Conservation (phyloP, 2,888 invertebrate species). For the Acanthosepion pharaonis region DNA sequence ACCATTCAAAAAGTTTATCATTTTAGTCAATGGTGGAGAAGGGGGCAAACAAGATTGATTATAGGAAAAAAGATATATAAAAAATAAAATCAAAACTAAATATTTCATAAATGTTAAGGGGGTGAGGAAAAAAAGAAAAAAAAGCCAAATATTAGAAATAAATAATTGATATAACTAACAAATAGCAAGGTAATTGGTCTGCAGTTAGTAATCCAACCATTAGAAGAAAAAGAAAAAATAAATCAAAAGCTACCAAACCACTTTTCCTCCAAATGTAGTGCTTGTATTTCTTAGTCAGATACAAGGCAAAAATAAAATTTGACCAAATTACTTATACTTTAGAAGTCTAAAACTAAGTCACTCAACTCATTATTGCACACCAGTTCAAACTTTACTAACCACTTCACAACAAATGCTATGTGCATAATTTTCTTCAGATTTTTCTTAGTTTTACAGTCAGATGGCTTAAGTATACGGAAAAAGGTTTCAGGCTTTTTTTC, state of each 20-base stretch:
- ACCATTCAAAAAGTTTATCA: conserved; percentile 9
- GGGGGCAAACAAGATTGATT: background rate
- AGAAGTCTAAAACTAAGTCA: too few relatives aligned
- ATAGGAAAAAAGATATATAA: background rate
- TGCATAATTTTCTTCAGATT: too few relatives aligned
- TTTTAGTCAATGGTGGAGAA: background rate
- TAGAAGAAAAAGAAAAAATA: background rate
- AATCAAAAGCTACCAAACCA: background rate
- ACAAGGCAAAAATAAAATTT: background rate
- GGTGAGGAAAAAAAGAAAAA: too few relatives aligned
- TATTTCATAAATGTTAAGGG: background rate
- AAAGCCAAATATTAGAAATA: too few relatives aligned
- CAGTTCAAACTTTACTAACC: too few relatives aligned
- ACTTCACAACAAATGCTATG: too few relatives aligned
- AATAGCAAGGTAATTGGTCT: background rate
- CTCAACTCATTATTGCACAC: too few relatives aligned
- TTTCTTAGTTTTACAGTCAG: too few relatives aligned
- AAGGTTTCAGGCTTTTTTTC: too few relatives aligned
- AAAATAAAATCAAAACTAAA: background rate
- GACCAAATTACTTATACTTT: too few relatives aligned
- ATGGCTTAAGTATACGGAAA: too few relatives aligned
- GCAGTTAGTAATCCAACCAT: background rate
- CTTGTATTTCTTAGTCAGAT: background rate
- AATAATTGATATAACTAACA: background rate
- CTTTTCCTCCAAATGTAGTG: background rate